phyloP scores from a whole-genome alignment of 2,797 vertebrate species.

The Paguma larvata region DNA sequence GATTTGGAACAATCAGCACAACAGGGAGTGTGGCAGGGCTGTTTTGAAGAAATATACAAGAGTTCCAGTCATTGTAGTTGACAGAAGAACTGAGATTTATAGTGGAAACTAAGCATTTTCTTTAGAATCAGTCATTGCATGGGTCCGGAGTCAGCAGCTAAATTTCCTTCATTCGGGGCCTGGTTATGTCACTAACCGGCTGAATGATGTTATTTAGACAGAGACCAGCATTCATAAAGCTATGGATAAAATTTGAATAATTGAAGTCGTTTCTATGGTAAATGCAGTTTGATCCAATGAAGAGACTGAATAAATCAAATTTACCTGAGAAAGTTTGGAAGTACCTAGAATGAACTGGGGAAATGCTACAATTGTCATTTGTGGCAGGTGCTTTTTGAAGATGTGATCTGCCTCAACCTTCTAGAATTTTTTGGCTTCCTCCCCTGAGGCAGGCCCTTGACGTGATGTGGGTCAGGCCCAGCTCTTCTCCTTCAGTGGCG shows the following conservation, averaged over 20 bases:
- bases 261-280: neutral
- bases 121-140: constrained; percentile 39
- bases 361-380: neutral
- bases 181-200: neutral
- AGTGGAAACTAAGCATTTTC: constrained; percentile 57
- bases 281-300: constrained; percentile 17
- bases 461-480: neutral
- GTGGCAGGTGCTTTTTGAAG: neutral
- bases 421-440: neutral
- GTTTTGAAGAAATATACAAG: constrained; percentile 65
- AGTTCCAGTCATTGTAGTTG: constrained; percentile 56
- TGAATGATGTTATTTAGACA: constrained; percentile 49
- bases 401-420: neutral
- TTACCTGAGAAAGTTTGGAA: constrained; percentile 18
- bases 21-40: neutral
- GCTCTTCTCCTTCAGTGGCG: neutral
- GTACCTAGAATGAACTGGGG: neutral
- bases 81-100: constrained; percentile 59
- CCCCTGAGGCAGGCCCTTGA: neutral
- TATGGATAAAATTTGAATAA: neutral
- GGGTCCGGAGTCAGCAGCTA: constrained; percentile 5
- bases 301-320: neutral
- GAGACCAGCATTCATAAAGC: neutral
- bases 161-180: constrained; percentile 43
- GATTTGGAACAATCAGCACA: constrained; percentile 77